Evolutionary conservation across 2,113 vertebrate genomes (phyloP), one percentile per base, ranked within the genome.

Genomic region (Trichomycterus rosablanca): DNA sequence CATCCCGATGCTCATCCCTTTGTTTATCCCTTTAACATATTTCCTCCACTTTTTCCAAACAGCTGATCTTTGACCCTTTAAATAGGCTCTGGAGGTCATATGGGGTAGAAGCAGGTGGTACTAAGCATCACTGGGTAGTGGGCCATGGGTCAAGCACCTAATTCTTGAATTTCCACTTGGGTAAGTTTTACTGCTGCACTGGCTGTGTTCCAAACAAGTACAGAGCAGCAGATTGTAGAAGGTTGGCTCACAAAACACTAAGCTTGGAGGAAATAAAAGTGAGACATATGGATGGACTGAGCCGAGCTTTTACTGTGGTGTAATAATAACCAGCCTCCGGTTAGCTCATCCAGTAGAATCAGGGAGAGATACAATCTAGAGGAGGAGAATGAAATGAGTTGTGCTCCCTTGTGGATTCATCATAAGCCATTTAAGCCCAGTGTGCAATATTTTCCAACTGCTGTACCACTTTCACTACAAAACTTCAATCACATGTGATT

Each of bases 381-480:
- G 61, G 62, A 67, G 66, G 65, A 24, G 24, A 54, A 32, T 57
- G 57, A 63, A 72, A 67, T 63, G 35, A 11, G 34, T 22, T 11
- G 39, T 48, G 63, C 74, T 76, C 61, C 61, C 35, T 22, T 62
- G 22, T 26, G 39, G 74, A 74, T 72, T 78, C 67, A 80, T 82
- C 73, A 80, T 61, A 59, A 59, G 70, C 74, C 77, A 82, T 77
- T 81, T 83, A 81, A 63, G 70, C 50, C 46, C n/a, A n/a, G n/a
- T n/a, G n/a, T n/a, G n/a, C n/a, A n/a, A n/a, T n/a, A n/a, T n/a
- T n/a, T n/a, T n/a, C n/a, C n/a, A n/a, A n/a, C n/a, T n/a, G n/a
- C n/a, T n/a, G n/a, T n/a, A n/a, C n/a, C n/a, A n/a, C n/a, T n/a
- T n/a, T n/a, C n/a, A n/a, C n/a, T n/a, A n/a, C n/a, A n/a, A n/a